Evolutionary conservation across 2,888 invertebrate species (phyloP), one percentile per base, ranked within the genome.

Genomic region (Leistus spinibarbis): DNA sequence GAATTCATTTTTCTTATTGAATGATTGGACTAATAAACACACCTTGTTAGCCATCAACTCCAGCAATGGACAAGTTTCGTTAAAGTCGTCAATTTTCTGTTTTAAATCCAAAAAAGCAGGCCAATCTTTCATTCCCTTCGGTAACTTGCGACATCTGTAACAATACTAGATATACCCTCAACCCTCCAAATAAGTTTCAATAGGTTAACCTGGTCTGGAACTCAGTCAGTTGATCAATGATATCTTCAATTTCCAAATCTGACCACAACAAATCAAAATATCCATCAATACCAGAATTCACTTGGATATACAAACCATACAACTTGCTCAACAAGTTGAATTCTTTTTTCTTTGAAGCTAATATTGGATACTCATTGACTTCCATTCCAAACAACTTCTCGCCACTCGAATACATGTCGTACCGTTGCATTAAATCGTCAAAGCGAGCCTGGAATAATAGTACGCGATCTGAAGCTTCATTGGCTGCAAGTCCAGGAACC

Each of bases 61-160:
- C 24, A 96, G 84, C 40, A 97, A 83, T 0, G 96, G 96, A 82
- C 95, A 95, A 7, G 93, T 93, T 84, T 96, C 92, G 82, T 93
- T 95, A 83, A 97, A 96, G 82, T 96, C 95, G 79, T 96, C 96
- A 77, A 97, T 95, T 86, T 95, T 96, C 78, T 91, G 91, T 82
- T 95, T 96, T 76, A 97, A 85, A 79, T 95, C 95, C 69, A 93
- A 89, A 82, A 88, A 97, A 0, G 96, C 96, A 0, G 94, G 94
- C 96, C 96, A 96, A 70, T 94, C 92, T 82, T 93, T 93, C 91
- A 96, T 91, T 0, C 89, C 95, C 83, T 90, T 93, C 0, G 96
- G 96, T 67, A 97, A 86, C 82, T 92, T 93, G 20, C 94, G 91
- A 82, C 95, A 96, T 81, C 95, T 92, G 77, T 56, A 78, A 82